These are phyloP conservation scores for Diplogasteroides magnus DNA, from an alignment of 1,140 invertebrate species.

Conservation along the genomic window DNA sequence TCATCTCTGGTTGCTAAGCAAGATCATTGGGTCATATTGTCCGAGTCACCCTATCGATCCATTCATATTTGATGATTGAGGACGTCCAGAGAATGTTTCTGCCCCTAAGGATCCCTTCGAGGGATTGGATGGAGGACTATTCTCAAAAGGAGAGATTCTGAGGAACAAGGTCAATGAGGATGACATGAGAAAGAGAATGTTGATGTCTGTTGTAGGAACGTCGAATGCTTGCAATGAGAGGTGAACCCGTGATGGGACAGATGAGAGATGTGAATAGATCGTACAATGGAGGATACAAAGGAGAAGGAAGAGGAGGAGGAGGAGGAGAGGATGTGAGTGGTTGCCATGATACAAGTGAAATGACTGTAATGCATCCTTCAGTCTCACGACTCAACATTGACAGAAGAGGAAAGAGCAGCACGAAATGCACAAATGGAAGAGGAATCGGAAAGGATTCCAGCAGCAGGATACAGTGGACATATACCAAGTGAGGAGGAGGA, in stretches of 20 bases:
- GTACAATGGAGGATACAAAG: too few species aligned
- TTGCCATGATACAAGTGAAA: too few species aligned
- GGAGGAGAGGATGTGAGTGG: neutral
- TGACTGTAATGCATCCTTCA: neutral
- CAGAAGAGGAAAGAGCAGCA: neutral
- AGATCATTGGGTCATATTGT: too few species aligned
- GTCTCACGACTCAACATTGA: neutral
- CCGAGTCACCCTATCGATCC: too few species aligned
- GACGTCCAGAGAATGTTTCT: neutral
- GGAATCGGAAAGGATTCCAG: neutral
- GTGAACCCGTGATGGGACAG: neutral
- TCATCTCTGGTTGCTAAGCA: too few species aligned
- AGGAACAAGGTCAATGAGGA: neutral
- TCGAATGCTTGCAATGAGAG: neutral
- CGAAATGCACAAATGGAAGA: neutral
- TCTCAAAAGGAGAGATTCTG: neutral
- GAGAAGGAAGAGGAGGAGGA: neutral
- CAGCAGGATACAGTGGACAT: neutral
- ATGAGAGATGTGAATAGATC: neutral
- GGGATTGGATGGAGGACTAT: neutral
- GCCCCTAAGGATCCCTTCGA: neutral
- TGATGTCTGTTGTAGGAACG: neutral
- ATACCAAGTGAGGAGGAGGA: neutral
- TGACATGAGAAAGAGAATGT: too few species aligned
- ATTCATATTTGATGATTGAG: neutral